Percentiles rank a stretch among this genome's conserved stretches.
These are phyloP conservation scores for Macrophya alboannulata DNA, from an alignment of 2,888 invertebrate species.

Conservation along the genomic window DNA sequence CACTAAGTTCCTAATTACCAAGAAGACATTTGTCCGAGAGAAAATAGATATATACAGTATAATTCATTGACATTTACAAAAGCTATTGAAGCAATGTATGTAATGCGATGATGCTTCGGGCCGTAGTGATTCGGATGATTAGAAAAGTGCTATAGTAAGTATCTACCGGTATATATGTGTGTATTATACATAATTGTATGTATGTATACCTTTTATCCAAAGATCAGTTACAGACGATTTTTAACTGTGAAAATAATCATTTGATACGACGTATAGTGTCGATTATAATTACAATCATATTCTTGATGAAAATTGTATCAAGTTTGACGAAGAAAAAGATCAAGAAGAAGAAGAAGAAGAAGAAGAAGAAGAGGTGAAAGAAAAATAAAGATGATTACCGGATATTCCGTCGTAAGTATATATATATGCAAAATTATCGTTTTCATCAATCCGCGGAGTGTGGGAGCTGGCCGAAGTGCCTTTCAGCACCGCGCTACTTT, in stretches of 20 bases:
- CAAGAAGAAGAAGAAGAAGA: no score
- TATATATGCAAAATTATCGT: neutral
- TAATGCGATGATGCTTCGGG: constrained; percentile 34
- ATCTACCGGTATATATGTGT: neutral
- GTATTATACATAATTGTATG: neutral
- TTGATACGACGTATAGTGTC: neutral
- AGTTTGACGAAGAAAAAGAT: neutral
- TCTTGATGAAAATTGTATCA: neutral
- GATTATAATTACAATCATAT: neutral
- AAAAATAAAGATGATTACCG: no score
- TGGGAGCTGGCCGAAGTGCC: neutral
- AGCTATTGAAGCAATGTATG: neutral
- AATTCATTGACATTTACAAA: neutral
- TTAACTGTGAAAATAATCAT: neutral
- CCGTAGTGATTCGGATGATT: constrained; percentile 41
- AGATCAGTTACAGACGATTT: neutral
- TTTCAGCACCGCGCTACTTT: neutral
- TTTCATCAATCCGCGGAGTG: neutral
- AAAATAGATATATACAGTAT: neutral
- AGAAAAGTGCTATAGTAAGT: constrained; percentile 17
- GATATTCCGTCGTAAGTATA: no score
- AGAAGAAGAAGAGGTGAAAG: no score
- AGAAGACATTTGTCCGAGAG: constrained; percentile 14
- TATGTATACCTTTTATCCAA: neutral
- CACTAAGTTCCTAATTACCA: neutral